These are phyloP conservation scores for Callyntrura guangdongensis DNA, from an alignment of 2,888 invertebrate species.

Conservation along the genomic window DNA sequence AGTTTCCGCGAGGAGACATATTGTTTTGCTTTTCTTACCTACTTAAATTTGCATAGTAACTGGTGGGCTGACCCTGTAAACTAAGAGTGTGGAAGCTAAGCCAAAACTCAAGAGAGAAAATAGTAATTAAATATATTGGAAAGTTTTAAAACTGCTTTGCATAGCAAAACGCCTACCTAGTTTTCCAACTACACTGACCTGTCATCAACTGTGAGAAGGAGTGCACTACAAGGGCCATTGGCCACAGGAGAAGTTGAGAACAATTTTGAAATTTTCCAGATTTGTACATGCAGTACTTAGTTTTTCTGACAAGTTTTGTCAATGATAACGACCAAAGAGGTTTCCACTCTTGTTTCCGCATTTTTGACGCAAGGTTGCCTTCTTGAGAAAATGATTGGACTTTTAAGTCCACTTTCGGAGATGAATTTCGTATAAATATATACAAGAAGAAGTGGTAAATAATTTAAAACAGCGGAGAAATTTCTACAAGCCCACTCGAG, in stretches of 20 bases:
- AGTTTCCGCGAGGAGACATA: too few relatives aligned
- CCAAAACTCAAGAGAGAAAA: neutral
- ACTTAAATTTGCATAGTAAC: too few relatives aligned
- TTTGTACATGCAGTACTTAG: neutral
- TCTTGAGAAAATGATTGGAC: neutral
- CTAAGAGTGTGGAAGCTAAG: neutral
- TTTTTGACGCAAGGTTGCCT: neutral
- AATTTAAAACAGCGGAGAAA: too few relatives aligned
- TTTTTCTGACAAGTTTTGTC: neutral
- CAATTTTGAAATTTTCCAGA: slow-evolving; percentile 2
- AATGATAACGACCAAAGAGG: neutral
- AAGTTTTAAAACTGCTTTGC: slow-evolving; percentile 45
- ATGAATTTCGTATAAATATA: neutral
- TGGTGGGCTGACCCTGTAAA: neutral
- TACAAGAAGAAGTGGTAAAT: neutral
- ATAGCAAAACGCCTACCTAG: neutral
- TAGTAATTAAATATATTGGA: slow-evolving; percentile 54
- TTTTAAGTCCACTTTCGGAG: neutral
- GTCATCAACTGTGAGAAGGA: neutral
- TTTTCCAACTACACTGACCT: too few relatives aligned
- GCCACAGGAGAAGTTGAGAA: neutral
- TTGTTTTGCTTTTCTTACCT: neutral
- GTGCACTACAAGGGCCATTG: neutral
- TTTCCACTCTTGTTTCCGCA: neutral
- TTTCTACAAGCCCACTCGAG: too few relatives aligned